phyloP scores from a whole-genome alignment of 2,113 vertebrate species.

The Cephalopterus ornatus region DNA sequence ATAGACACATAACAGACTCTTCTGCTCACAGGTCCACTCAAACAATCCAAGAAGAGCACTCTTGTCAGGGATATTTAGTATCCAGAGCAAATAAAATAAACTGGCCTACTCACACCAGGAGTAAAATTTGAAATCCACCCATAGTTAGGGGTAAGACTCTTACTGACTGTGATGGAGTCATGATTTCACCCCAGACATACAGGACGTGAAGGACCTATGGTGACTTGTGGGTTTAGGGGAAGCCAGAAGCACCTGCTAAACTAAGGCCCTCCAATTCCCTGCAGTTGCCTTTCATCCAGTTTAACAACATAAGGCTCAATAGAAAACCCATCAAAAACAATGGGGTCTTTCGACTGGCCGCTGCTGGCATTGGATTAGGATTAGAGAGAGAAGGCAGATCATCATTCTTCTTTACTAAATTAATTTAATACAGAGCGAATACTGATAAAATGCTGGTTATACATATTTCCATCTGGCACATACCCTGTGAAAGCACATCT shows the following conservation, averaged over 20 bases:
- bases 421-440: not conserved
- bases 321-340: slow-evolving; percentile 11
- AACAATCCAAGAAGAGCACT: not conserved
- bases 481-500: not conserved
- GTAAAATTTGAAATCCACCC: not conserved
- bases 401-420: not conserved
- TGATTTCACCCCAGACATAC: not conserved
- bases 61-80: not conserved
- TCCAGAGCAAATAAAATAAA: not conserved
- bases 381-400: not conserved
- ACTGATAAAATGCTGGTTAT: not conserved
- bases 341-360: not conserved
- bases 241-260: not conserved
- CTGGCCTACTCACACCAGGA: not conserved
- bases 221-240: not conserved
- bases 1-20: not conserved
- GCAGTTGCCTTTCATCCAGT: not conserved
- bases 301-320: not conserved
- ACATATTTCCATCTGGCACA: slow-evolving; percentile 26
- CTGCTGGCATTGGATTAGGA: not conserved
- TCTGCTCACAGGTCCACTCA: not conserved
- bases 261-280: not conserved
- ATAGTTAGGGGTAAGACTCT: not conserved
- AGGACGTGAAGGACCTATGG: not conserved
- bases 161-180: too few relatives aligned